phyloP scores from a whole-genome alignment of 2,888 invertebrate species.

The Drosophila paramelanica region DNA sequence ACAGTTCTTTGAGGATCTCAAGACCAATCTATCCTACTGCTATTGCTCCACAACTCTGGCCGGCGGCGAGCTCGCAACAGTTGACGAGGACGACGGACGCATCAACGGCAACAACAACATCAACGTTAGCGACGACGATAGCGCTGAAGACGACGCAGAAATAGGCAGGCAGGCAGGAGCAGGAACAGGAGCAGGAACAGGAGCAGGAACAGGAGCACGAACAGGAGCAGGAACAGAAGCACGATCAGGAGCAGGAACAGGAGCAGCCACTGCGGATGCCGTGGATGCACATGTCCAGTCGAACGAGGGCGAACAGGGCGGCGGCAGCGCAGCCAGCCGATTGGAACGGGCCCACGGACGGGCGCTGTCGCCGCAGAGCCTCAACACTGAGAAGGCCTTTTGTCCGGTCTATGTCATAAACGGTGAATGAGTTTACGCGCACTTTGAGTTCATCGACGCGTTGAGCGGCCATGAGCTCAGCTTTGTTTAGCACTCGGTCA shows the following conservation, averaged over 20 bases:
- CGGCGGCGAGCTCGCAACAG: conserved; percentile 81
- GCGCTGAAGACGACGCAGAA: conserved; percentile 8
- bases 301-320: conserved; percentile 49
- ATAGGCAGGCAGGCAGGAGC: background rate
- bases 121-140: conserved; percentile 16
- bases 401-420: conserved; percentile 83
- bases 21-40: conserved; percentile 82
- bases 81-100: conserved; percentile 72
- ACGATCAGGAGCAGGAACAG: too few species aligned
- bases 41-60: conserved; percentile 83
- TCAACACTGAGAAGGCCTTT: conserved; percentile 77
- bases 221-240: background rate
- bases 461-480: conserved; percentile 80
- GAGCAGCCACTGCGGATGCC: background rate
- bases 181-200: background rate
- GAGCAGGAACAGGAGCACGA: background rate
- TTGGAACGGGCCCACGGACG: conserved; percentile 51
- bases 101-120: conserved; percentile 38
- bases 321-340: conserved; percentile 55
- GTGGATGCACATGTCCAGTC: background rate
- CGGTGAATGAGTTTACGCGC: conserved; percentile 84
- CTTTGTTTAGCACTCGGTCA: conserved; percentile 64
- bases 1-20: conserved; percentile 83
- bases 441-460: conserved; percentile 83
- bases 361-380: conserved; percentile 76